These are phyloP conservation scores for Drosophila borborema DNA, from an alignment of 2,888 invertebrate species.

Conservation along the genomic window DNA sequence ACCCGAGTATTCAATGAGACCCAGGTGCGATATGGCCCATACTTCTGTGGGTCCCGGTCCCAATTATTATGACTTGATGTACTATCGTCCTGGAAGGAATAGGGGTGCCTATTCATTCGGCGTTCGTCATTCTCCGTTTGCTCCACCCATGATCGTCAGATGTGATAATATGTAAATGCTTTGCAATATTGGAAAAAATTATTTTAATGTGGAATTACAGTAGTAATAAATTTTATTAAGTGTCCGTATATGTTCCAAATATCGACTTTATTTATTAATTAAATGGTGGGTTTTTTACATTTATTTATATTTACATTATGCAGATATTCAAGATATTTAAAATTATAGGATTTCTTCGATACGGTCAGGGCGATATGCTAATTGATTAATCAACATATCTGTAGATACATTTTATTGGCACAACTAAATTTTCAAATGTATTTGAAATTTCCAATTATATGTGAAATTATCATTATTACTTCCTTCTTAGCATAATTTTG, in stretches of 20 bases:
- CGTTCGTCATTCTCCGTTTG: slow-evolving; percentile 75
- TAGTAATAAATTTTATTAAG: slow-evolving; percentile 15
- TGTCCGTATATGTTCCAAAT: background rate
- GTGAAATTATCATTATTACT: too few relatives aligned
- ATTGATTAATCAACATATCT: too few relatives aligned
- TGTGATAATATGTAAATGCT: slow-evolving; percentile 81
- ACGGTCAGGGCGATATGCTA: too few relatives aligned
- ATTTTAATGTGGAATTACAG: slow-evolving; percentile 13
- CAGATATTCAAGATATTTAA: too few relatives aligned
- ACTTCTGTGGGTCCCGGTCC: slow-evolving; percentile 75
- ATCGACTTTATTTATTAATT: background rate
- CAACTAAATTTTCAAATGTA: too few relatives aligned
- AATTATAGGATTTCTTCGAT: too few relatives aligned
- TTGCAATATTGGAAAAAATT: slow-evolving; percentile 71
- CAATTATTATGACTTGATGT: slow-evolving; percentile 78
- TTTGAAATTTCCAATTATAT: too few relatives aligned
- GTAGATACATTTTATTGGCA: too few relatives aligned
- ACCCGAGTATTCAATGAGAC: slow-evolving; percentile 78
- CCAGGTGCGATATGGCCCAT: slow-evolving; percentile 30
- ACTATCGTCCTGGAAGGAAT: slow-evolving; percentile 79
- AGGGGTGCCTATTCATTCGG: slow-evolving; percentile 82
- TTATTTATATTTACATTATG: too few relatives aligned
- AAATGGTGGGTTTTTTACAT: too few relatives aligned
- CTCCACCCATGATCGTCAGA: slow-evolving; percentile 83
- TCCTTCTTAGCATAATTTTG: too few relatives aligned